A percentile compares a stretch with the other conserved stretches of the same genome.
phyloP scores from a whole-genome alignment of 2,888 invertebrate genomes.

The Polymixis lichenea region DNA sequence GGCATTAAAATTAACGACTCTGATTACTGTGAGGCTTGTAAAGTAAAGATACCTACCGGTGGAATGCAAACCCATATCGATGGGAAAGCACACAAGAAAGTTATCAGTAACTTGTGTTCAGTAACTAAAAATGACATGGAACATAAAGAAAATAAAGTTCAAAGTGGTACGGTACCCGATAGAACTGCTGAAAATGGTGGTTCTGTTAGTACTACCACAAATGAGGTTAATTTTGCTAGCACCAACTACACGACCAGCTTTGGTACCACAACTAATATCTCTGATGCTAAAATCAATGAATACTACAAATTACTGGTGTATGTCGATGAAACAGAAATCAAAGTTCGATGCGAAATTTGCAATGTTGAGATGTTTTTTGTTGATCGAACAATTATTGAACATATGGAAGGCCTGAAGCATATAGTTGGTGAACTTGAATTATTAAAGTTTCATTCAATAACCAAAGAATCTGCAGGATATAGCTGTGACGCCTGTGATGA shows the following conservation, averaged over 20 bases:
- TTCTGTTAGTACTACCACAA: background rate
- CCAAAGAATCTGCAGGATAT: background rate
- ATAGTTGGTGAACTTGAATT: background rate
- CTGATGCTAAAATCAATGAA: background rate
- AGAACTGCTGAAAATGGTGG: too few relatives aligned
- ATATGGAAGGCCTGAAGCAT: slow-evolving; percentile 20
- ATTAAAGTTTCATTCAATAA: too few relatives aligned
- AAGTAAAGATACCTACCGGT: slow-evolving; percentile 24
- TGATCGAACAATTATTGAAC: background rate
- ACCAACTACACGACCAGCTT: background rate
- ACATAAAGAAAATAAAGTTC: background rate
- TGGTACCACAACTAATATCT: rapidly evolving
- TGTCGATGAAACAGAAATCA: background rate
- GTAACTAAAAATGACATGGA: background rate
- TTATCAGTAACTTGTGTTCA: background rate
- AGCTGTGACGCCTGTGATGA: background rate
- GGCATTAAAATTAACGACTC: background rate
- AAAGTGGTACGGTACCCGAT: background rate
- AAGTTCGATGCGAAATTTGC: slow-evolving; percentile 37
- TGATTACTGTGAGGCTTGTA: slow-evolving; percentile 30
- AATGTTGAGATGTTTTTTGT: background rate
- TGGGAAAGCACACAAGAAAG: slow-evolving; percentile 14
- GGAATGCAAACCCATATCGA: slow-evolving; percentile 19
- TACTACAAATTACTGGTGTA: background rate
- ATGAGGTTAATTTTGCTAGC: background rate